Evolutionary conservation across 2,113 vertebrate genomes (phyloP), one percentile per base, ranked within the genome.

Genomic region (Gasterosteus nipponicus): DNA sequence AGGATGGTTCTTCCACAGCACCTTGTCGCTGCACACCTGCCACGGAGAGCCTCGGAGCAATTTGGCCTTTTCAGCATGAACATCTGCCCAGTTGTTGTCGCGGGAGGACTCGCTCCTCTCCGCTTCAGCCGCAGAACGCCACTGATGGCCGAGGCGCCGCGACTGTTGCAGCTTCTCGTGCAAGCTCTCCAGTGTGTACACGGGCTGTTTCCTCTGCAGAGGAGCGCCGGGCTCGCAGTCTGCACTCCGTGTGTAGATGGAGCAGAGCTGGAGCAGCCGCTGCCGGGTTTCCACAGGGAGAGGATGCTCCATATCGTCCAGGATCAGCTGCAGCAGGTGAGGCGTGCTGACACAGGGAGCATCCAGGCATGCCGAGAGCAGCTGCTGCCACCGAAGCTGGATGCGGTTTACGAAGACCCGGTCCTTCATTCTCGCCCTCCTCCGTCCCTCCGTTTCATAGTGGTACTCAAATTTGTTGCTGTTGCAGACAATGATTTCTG

Each of bases 111-210:
- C 92, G 15, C 62, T 42, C 18, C 73, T 78, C 31, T 80, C 73
- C 0, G 6, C 5, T 11, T 51, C 47, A 1, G 47, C 65, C 22
- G 69, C 78, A 35, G 71, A 79, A 6, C 14, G 90, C 85, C 58
- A 67, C 0, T 70, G 54, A 53, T 57, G 86, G 71, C 42, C 33
- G 75, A 73, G 85, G 85, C 12, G 77, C 22, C 14, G 80, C 42
- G 79, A 87, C 1, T 86, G 92, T 80, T 86, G 93, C 68, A 94
- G 66, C 82, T 86, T 93, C 91, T 94, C 94, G 12, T 95, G 93
- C 46, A 99, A 85, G 83, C 87, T 97, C 82, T 99, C 95, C 75
- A 98, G 82, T 0, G 97, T 98, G 89, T 98, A 98, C 29, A 97
- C 73, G 7, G 94, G 95, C 84, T 95, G 94, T 14, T 84, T 75